Evolutionary conservation across 2,113 vertebrate species (phyloP).

Genomic region (Scatophagus argus): DNA sequence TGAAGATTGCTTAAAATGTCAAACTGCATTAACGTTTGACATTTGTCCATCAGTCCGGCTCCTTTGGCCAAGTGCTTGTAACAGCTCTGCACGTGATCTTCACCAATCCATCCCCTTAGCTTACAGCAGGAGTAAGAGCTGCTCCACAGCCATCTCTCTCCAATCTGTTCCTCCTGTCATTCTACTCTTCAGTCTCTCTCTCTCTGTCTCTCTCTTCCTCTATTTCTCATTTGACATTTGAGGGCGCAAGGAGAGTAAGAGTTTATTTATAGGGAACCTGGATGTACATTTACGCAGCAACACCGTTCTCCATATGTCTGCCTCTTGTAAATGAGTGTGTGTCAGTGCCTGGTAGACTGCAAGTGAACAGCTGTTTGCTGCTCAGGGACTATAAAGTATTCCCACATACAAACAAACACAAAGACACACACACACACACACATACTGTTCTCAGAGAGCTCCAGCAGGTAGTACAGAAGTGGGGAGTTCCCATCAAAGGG

Average conservation of each 20-base stretch:
- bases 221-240: constrained; percentile 62
- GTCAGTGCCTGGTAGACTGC: constrained; percentile 62
- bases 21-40: constrained; percentile 12
- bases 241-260: constrained; percentile 14
- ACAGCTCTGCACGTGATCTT: constrained; percentile 9
- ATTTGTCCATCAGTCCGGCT: constrained; percentile 22
- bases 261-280: constrained; percentile 64
- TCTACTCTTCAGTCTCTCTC: constrained; percentile 34
- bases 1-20: constrained; percentile 1
- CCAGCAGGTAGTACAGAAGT: constrained; percentile 91
- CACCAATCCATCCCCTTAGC: background rate
- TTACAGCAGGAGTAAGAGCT: constrained; percentile 25
- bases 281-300: constrained; percentile 58
- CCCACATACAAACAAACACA: background rate
- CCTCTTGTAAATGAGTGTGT: constrained; percentile 65
- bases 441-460: constrained; percentile 97
- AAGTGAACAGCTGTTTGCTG: constrained; percentile 67
- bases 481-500: constrained; percentile 97
- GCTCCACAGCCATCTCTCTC: constrained; percentile 40
- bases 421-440: constrained; percentile 34
- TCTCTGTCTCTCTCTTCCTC: constrained; percentile 29
- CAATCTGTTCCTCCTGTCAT: constrained; percentile 64
- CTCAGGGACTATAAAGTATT: constrained; percentile 59
- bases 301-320: constrained; percentile 68
- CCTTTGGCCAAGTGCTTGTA: constrained; percentile 4